Percentiles rank a stretch among this genome's conserved stretches.
These are phyloP conservation scores for Phaethornis superciliosus DNA, from an alignment of 2,113 vertebrate genomes.

Conservation along the genomic window DNA sequence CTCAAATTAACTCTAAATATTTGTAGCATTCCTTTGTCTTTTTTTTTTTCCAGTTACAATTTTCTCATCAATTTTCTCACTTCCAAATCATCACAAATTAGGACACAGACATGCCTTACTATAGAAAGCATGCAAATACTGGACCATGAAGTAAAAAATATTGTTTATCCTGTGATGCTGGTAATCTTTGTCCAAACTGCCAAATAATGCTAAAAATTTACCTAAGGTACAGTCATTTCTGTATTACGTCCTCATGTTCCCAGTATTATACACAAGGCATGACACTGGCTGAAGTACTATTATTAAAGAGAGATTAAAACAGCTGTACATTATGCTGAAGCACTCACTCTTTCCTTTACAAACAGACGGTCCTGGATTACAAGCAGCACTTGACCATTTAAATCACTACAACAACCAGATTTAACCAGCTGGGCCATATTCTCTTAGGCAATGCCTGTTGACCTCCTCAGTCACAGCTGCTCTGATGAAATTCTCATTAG, in stretches of 20 bases:
- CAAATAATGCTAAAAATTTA: slow-evolving; percentile 32
- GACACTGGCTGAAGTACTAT: slow-evolving; percentile 83
- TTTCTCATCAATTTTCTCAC: not conserved
- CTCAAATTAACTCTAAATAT: slow-evolving; percentile 44
- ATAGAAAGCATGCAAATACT: not conserved
- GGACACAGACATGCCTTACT: not conserved
- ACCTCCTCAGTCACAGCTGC: slow-evolving; percentile 82
- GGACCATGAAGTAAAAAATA: not conserved
- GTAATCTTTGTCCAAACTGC: not conserved
- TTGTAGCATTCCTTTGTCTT: not conserved
- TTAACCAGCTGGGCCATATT: slow-evolving; percentile 95
- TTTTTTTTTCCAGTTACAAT: not conserved
- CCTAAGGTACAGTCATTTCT: slow-evolving; percentile 48
- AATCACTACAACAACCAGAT: slow-evolving; percentile 93
- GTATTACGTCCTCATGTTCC: slow-evolving; percentile 76
- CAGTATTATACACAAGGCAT: slow-evolving; percentile 78
- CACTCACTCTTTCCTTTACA: slow-evolving; percentile 85
- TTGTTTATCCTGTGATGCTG: not conserved
- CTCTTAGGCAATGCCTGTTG: slow-evolving; percentile 82
- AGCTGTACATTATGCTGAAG: slow-evolving; percentile 95
- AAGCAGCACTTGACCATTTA: slow-evolving; percentile 98
- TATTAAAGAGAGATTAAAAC: slow-evolving; percentile 98
- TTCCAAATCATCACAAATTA: not conserved
- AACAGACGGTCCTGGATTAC: slow-evolving; percentile 94
- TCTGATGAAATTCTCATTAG: slow-evolving; percentile 84